Percentiles rank a stretch among this genome's conserved stretches.
These are phyloP conservation scores for Drosophila pegasa DNA, from an alignment of 2,888 invertebrate species.

Conservation along the genomic window DNA sequence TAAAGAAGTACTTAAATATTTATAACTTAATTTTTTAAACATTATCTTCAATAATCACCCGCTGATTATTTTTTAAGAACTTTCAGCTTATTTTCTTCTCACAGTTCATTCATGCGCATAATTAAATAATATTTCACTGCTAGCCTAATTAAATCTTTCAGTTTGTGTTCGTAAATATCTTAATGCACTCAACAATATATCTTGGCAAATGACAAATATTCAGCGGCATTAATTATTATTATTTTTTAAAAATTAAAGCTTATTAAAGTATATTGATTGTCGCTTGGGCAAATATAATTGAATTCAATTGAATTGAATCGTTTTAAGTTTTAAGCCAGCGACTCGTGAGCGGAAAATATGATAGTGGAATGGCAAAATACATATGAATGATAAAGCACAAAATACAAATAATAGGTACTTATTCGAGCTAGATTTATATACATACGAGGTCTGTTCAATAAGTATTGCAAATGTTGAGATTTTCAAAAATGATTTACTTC, in stretches of 20 bases:
- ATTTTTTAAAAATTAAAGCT: not conserved
- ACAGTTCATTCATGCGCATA: no score
- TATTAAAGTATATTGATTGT: not conserved
- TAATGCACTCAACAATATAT: conserved; percentile 2
- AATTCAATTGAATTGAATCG: not conserved
- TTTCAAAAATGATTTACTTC: no score
- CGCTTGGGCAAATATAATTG: not conserved
- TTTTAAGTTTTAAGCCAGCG: not conserved
- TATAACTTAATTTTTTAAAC: no score
- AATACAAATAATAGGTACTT: not conserved
- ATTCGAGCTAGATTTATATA: not conserved
- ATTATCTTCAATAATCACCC: no score
- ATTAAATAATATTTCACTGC: conserved; percentile 8
- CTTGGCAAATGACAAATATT: conserved; percentile 1
- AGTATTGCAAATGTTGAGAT: no score
- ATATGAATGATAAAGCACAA: not conserved
- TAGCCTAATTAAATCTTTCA: conserved; percentile 16
- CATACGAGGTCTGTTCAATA: not conserved
- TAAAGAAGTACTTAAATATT: no score
- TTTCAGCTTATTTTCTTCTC: no score
- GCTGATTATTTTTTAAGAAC: not conserved
- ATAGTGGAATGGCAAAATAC: not conserved
- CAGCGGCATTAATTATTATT: not conserved
- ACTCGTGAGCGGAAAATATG: not conserved
- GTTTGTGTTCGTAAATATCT: not conserved